Percentiles rank a stretch among this genome's conserved stretches.
phyloP scores from a whole-genome alignment of 2,113 vertebrate species.

The Corynorhinus townsendii region DNA sequence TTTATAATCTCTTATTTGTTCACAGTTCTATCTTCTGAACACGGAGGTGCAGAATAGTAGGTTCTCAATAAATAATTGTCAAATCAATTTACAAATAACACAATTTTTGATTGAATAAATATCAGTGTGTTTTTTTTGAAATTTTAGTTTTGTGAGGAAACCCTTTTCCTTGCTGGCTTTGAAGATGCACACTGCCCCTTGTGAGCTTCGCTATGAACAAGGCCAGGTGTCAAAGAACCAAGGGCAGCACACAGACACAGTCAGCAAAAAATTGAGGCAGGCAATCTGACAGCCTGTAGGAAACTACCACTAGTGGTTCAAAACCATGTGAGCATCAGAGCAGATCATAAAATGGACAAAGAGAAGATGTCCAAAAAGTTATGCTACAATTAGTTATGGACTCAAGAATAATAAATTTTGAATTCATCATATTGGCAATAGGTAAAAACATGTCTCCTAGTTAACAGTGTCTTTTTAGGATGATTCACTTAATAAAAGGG shows the following conservation, averaged over 20 bases:
- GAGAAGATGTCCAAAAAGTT: background rate
- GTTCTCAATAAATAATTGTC: background rate
- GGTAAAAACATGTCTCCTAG: background rate
- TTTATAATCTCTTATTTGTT: background rate
- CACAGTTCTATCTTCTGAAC: background rate
- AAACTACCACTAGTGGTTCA: background rate
- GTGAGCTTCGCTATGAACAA: background rate
- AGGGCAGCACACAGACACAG: background rate
- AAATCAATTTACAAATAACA: background rate
- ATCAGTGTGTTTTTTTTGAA: background rate
- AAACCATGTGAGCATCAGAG: background rate
- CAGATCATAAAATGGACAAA: background rate
- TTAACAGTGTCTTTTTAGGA: background rate
- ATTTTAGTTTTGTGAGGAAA: background rate
- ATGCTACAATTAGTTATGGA: background rate
- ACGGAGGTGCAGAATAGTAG: background rate
- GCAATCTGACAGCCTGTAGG: background rate
- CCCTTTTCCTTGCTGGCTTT: background rate
- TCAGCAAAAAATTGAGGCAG: background rate
- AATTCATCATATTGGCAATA: background rate
- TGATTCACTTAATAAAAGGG: background rate
- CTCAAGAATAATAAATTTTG: background rate
- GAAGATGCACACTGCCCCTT: background rate
- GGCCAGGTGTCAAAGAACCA: background rate
- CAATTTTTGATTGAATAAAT: background rate